Conservation (phyloP, 2,888 invertebrate species). For the Megaustenia siamemsis region DNA sequence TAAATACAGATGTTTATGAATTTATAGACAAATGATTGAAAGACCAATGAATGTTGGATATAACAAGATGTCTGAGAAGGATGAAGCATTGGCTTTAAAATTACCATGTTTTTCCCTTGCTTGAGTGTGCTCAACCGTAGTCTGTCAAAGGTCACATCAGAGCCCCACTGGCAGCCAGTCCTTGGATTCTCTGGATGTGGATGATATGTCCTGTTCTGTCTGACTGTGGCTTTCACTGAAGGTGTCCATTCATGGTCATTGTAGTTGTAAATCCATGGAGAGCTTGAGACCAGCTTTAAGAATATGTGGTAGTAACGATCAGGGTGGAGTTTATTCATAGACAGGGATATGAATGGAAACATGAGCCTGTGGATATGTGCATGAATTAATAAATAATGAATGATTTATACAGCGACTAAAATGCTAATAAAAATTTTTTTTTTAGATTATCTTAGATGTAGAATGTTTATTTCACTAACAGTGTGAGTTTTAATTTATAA, state of each 20-base stretch:
- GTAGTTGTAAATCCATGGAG: slow-evolving; percentile 27
- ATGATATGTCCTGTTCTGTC: neutral
- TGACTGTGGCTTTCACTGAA: neutral
- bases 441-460: too few species aligned
- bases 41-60: too few species aligned
- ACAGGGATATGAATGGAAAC: slow-evolving; percentile 65
- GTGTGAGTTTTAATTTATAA: too few species aligned
- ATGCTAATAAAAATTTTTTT: neutral
- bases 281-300: slow-evolving; percentile 59
- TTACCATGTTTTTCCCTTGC: slow-evolving; percentile 45
- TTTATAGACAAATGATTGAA: too few species aligned
- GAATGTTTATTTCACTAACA: too few species aligned
- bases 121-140: slow-evolving; percentile 28
- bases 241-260: slow-evolving; percentile 34
- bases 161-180: slow-evolving; percentile 23
- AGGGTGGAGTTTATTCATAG: slow-evolving; percentile 59
- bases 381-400: neutral
- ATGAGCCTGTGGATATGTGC: slow-evolving; percentile 61
- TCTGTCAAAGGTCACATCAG: slow-evolving; percentile 23
- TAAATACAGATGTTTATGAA: too few species aligned
- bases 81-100: too few species aligned
- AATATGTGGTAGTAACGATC: slow-evolving; percentile 56
- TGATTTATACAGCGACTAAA: too few species aligned
- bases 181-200: slow-evolving; percentile 45
- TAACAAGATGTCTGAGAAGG: too few species aligned